Percentiles rank a stretch among this genome's conserved stretches.
Conservation (phyloP, 1,140 invertebrate species). For the Plodia interpunctella region DNA sequence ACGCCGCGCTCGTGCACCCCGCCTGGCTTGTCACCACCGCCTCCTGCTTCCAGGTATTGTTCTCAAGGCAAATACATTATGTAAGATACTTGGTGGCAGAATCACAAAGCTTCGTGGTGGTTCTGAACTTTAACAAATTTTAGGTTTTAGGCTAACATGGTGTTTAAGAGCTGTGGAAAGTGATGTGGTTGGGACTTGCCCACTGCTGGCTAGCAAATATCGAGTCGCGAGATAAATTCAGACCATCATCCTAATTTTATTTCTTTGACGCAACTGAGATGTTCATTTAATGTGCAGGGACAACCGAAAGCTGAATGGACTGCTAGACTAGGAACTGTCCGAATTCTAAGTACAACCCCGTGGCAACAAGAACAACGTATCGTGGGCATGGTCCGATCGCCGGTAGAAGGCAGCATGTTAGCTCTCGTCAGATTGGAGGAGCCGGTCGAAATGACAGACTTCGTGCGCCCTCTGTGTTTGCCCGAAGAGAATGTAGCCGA, state of each 20-base stretch:
- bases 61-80: background rate
- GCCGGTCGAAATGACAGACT: conserved; percentile 86
- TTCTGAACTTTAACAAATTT: no score
- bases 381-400: conserved; percentile 92
- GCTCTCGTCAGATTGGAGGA: conserved; percentile 89
- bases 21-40: conserved; percentile 91
- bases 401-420: conserved; percentile 90
- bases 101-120: no score
- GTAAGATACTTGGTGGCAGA: no score
- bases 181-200: no score
- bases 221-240: no score
- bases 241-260: no score
- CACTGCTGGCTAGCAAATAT: no score
- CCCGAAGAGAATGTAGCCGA: conserved; percentile 71
- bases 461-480: conserved; percentile 89
- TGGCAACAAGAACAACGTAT: conserved; percentile 93
- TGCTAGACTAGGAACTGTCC: conserved; percentile 85
- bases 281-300: conserved; percentile 63
- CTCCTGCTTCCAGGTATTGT: conserved; percentile 88
- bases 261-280: no score
- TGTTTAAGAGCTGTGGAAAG: no score
- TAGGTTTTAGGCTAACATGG: no score
- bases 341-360: conserved; percentile 86
- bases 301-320: conserved; percentile 92
- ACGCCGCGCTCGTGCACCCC: conserved; percentile 86